Percentiles rank a stretch among this genome's conserved stretches.
phyloP scores from a whole-genome alignment of 2,888 invertebrate genomes.

The Malacosoma neustria region DNA sequence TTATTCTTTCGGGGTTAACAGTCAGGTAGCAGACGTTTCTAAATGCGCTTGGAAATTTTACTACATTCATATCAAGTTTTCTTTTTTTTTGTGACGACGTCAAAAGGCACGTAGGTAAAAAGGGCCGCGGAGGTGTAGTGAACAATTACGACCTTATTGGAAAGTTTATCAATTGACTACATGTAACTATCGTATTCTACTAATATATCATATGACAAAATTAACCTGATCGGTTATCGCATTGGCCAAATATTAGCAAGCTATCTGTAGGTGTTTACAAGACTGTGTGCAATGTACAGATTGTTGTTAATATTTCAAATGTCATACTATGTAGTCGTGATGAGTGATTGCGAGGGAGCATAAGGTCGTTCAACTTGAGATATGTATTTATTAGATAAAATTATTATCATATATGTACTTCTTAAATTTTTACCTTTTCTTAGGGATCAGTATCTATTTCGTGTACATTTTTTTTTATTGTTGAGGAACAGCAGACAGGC shows the following conservation, averaged over 20 bases:
- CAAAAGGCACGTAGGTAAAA: no score
- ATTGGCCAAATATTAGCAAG: not conserved
- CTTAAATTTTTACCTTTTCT: not conserved
- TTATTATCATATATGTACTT: not conserved
- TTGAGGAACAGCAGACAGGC: no score
- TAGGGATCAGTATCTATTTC: not conserved
- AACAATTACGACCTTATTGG: no score
- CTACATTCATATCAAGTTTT: no score
- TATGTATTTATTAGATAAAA: not conserved
- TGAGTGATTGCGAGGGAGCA: not conserved
- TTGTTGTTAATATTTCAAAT: not conserved
- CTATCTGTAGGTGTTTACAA: not conserved
- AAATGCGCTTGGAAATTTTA: no score
- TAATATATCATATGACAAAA: not conserved
- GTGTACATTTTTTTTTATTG: no score
- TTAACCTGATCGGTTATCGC: not conserved
- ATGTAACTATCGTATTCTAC: no score
- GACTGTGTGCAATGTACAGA: not conserved
- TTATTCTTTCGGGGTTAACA: no score
- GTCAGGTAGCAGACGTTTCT: no score
- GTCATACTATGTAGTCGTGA: not conserved
- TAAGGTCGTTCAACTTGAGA: not conserved
- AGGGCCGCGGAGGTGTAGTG: no score
- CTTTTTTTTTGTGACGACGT: no score
- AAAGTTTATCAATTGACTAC: no score